phyloP scores from a whole-genome alignment of 1,140 invertebrate genomes.

The Cardiocondyla obscurior region DNA sequence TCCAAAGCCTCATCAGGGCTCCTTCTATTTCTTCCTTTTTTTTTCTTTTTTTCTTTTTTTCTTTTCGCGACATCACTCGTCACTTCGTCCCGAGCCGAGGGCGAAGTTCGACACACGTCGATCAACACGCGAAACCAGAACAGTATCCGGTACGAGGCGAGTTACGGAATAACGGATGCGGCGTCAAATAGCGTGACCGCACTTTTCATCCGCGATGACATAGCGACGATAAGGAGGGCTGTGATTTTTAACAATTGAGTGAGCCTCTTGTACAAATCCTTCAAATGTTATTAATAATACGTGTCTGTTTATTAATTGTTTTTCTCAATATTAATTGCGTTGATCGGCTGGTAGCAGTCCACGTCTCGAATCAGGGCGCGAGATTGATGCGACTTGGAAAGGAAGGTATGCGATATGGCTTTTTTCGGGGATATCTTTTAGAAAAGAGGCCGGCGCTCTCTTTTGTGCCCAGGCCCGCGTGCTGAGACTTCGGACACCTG shows the following conservation, averaged over 20 bases:
- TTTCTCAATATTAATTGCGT: not conserved
- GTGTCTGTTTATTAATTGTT: too few species aligned
- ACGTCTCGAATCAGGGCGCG: too few species aligned
- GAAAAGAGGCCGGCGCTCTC: not conserved
- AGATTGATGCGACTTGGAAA: not conserved
- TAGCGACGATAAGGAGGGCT: not conserved
- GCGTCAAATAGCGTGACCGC: not conserved
- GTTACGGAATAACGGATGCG: not conserved
- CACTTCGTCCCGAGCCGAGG: not conserved
- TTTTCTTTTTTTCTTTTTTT: constrained; percentile 16
- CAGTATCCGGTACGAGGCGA: constrained; percentile 5
- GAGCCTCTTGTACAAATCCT: too few species aligned
- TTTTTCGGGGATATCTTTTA: not conserved
- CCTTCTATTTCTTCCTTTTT: constrained; percentile 19
- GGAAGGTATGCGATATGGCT: not conserved
- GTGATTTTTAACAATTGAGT: not conserved
- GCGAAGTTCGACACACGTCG: constrained; percentile 13
- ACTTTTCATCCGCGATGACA: not conserved
- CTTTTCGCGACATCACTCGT: not conserved
- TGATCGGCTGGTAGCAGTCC: too few species aligned
- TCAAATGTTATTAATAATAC: too few species aligned
- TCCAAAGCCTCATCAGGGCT: constrained; percentile 55
- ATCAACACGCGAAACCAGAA: not conserved
- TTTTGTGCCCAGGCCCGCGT: not conserved
- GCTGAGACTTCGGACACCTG: constrained; percentile 1